Base-by-base conservation (phyloP, 2,113 vertebrate genomes). In the Echinops telfairi region DNA sequence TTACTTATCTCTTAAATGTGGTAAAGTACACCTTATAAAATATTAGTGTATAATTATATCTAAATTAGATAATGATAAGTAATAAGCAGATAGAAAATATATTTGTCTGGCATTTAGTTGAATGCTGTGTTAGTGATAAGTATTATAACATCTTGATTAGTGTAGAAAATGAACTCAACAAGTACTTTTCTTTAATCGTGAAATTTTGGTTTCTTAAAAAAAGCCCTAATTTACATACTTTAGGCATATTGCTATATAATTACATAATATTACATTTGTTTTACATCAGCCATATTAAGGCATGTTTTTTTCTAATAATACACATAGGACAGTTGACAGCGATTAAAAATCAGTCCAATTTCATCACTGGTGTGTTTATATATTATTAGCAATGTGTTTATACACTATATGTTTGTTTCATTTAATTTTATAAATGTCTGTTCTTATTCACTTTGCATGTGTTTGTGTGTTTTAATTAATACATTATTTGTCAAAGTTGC, bases 211-310 rank as follows among this genome's bases (percentile, higher is more conserved):
- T 53, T 25, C 31, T 73, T 75, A 60, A 1, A 27, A 1, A 27
- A 6, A 68, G 14, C 15, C 33, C 33, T 4, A 62, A 60, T 64
- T 93, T 87, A 17, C 3, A 79, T 31, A 85, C 94, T 76, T 25
- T 36, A 88, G 73, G 33, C 23, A 93, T 53, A 60, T 58, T 91
- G 4, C 43, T 88, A 2, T 79, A 57, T 87, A 76, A 89, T 83
- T 95, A 76, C 33, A 5, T 89, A 53, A 53, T n/a, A 83, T 96
- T 96, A 71, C 88, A 71, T 9, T 85, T 95, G 85, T 23, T 93
- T 97, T 97, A 79, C 93, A 88, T 96, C 96, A 97, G 73, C 93
- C 92, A 71, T 62, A 89, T 87, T 8, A 22, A 94, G 27, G 4
- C 7, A 14, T 83, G n/a, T 85, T 95, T 93, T 53, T 40, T 85